Percentiles rank a stretch among this genome's conserved stretches.
These are phyloP conservation scores for Acanthosepion pharaonis DNA, from an alignment of 2,888 invertebrate species.

Conservation along the genomic window DNA sequence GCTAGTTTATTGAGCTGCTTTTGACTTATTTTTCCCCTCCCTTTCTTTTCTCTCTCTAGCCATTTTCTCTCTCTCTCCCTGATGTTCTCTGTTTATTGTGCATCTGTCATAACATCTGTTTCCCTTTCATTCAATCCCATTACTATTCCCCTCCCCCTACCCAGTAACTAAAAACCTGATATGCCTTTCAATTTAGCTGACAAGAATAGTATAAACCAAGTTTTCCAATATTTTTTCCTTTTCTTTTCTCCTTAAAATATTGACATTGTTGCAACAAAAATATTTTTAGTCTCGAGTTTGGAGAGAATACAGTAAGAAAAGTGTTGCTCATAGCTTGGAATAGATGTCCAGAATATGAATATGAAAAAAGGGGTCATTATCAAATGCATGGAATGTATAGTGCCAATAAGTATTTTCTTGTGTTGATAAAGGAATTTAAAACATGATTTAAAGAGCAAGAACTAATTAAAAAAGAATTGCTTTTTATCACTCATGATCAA, in stretches of 20 bases:
- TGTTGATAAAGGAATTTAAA: background rate
- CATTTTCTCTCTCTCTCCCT: background rate
- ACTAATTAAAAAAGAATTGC: background rate
- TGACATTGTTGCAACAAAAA: background rate
- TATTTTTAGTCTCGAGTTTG: background rate
- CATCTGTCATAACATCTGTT: background rate
- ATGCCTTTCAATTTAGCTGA: constrained; percentile 23
- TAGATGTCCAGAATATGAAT: background rate
- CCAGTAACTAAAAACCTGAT: background rate
- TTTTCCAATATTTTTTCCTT: background rate
- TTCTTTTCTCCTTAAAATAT: constrained; percentile 4
- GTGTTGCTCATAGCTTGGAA: background rate
- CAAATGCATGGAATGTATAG: background rate
- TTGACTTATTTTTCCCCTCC: background rate
- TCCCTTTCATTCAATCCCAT: constrained; percentile 18
- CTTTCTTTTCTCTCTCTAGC: background rate
- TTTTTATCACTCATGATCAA: background rate
- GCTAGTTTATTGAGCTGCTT: background rate
- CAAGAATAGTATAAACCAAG: constrained; percentile 1
- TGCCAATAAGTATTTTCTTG: background rate
- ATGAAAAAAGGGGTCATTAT: background rate
- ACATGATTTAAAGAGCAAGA: background rate
- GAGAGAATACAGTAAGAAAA: background rate
- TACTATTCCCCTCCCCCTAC: background rate
- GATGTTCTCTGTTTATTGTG: constrained; percentile 17